Conservation (phyloP, 1,140 invertebrate genomes). For the Brachionus calyciflorus region DNA sequence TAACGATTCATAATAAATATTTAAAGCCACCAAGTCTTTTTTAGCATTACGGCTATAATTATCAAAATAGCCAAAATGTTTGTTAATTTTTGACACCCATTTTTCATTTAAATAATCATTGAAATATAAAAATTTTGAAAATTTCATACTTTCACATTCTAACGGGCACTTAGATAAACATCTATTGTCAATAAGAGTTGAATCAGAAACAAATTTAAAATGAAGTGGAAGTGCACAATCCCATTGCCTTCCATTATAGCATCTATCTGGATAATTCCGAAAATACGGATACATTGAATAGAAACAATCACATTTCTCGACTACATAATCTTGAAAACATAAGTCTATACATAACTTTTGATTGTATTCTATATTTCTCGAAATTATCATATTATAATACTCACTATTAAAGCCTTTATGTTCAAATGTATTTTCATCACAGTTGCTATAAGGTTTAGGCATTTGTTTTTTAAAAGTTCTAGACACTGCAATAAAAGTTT, state of each 20-base stretch:
- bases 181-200: background rate
- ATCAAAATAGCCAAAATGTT: background rate
- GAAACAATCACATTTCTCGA: background rate
- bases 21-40: background rate
- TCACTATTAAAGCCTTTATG: background rate
- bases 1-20: constrained; percentile 9
- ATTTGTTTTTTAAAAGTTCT: background rate
- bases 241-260: no score
- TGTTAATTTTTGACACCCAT: background rate
- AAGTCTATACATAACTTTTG: no score
- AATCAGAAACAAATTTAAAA: background rate
- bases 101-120: background rate
- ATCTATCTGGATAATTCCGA: no score
- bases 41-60: background rate
- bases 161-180: background rate
- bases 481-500: background rate
- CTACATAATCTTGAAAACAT: background rate
- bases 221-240: background rate
- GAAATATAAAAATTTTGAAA: background rate
- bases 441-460: constrained; percentile 31
- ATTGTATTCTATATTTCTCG: background rate
- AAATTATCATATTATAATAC: background rate
- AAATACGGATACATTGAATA: no score
- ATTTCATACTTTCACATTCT: background rate
- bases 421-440: constrained; percentile 20